Base-by-base conservation (phyloP, 2,797 vertebrate genomes). In the Rhynchonycteris naso region DNA sequence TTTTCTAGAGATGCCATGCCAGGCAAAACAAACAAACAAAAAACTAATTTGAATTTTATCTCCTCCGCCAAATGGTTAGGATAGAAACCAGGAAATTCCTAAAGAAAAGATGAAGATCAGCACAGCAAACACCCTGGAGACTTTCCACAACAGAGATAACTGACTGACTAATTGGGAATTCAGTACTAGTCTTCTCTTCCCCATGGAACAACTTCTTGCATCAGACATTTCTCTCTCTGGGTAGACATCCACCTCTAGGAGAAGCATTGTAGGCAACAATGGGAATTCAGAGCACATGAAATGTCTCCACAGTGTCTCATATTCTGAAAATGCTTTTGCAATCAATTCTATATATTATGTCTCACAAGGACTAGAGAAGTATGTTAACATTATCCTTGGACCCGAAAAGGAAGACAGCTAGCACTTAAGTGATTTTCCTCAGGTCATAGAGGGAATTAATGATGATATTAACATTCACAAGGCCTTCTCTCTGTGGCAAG, bases 371-470 rank as follows among this genome's bases (percentile, higher is more conserved):
- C 63, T 83, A 56, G 79, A 54, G 65, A 63, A 93, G 61, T 90
- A 88, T 92, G 68, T 88, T 95, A 95, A 85, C 90, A 90, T 92
- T 96, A 94, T 94, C 72, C 35, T 89, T 91, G 58, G 93, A 95
- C 83, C 52, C 76, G 56, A 81, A 95, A 96, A 95, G 72, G 74
- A 84, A 88, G 95, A 89, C 81, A 92, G 91, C 56, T 71, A 95
- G 93, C 84, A 93, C 90, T 93, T 95, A 96, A 96, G 24, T 80
- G 63, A 95, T 91, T 91, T 68, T 30, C 75, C 35, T 92, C 94
- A 82, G 81, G 93, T 86, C 90, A 93, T 1, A 69, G 54, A 93
- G 52, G 56, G 35, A 94, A 87, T 94, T 92, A 85, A 90, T 61
- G 59, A 58, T 30, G 35, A 69, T 63, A 83, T 92, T 95, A 94